Conservation (phyloP, 2,797 vertebrate species). For the Spheniscus humboldti region DNA sequence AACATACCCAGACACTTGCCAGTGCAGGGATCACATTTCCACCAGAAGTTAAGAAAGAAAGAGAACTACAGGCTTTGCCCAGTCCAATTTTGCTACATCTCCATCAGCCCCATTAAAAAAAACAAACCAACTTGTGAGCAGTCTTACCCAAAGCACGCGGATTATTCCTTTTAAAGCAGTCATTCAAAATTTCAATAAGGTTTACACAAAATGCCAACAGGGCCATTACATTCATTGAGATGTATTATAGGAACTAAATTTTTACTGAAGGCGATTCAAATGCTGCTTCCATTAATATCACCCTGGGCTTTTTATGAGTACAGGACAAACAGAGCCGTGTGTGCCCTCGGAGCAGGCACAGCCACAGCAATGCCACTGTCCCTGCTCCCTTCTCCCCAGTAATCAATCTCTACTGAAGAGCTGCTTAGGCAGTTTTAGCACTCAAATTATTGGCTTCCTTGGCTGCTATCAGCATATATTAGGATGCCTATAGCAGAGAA, state of each 20-base stretch:
- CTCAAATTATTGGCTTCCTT: neutral
- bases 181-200: neutral
- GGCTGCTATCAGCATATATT: neutral
- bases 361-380: neutral
- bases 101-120: neutral
- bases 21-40: neutral
- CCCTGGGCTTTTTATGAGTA: fast-evolving
- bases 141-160: fast-evolving
- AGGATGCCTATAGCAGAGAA: neutral
- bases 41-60: neutral
- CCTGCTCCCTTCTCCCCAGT: neutral
- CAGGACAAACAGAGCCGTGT: neutral
- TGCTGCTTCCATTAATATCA: neutral
- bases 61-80: neutral
- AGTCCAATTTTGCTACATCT: neutral
- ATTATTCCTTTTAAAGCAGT: neutral
- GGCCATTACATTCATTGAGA: neutral
- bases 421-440: fast-evolving
- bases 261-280: neutral
- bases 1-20: neutral
- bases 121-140: neutral
- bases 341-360: fast-evolving
- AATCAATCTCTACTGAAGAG: neutral
- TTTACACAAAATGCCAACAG: neutral
- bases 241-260: neutral